Evolutionary conservation across 2,888 invertebrate genomes (phyloP).

Genomic region (Agrochola macilenta): DNA sequence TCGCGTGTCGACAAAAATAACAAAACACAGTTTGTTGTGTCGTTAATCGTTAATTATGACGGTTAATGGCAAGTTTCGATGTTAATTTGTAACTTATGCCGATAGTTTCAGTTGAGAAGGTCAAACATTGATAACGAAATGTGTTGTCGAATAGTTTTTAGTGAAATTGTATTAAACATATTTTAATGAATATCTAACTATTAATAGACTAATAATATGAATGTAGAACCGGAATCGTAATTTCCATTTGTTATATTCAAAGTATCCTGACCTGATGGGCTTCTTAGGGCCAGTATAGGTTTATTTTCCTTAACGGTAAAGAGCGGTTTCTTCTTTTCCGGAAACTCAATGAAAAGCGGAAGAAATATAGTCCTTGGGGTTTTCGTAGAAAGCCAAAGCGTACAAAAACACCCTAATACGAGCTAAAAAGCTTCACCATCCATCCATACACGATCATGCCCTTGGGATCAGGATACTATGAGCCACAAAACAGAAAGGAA

Average conservation of each 20-base stretch:
- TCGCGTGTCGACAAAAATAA: conserved; percentile 57
- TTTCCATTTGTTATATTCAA: background rate
- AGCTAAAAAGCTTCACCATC: conserved; percentile 12
- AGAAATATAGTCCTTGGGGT: background rate
- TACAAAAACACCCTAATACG: background rate
- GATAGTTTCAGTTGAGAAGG: conserved; percentile 50
- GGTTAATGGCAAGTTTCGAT: conserved; percentile 53
- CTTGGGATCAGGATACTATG: conserved; percentile 4
- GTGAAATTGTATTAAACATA: conserved; percentile 7
- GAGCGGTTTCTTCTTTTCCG: background rate
- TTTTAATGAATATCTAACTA: conserved; percentile 9
- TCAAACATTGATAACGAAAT: conserved; percentile 46
- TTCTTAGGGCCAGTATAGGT: background rate
- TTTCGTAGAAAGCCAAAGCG: background rate
- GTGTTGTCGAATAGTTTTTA: conserved; percentile 40
- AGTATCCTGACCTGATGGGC: too few relatives aligned
- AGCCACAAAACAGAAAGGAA: too few relatives aligned
- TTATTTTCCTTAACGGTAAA: background rate
- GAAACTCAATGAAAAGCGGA: background rate
- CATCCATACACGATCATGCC: conserved; percentile 21
- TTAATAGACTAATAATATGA: background rate
- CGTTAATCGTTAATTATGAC: conserved; percentile 57
- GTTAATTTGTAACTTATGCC: conserved; percentile 45
- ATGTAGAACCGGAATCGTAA: background rate
- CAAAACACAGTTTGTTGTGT: conserved; percentile 46